Conservation (phyloP, 2,797 vertebrate species). For the Graptemys geographica region DNA sequence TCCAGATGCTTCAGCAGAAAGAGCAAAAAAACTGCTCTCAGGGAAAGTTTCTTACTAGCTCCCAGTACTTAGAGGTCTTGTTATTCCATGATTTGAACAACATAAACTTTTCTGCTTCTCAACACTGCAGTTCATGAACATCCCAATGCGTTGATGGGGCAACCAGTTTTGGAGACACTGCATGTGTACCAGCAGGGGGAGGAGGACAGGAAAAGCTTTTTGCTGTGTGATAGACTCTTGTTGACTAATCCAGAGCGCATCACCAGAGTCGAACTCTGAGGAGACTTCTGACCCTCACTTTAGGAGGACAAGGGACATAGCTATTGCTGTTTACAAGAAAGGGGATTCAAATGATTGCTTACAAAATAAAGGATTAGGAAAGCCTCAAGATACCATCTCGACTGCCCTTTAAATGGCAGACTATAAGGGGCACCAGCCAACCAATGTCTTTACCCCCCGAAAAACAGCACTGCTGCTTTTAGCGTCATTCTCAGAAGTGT, state of each 20-base stretch:
- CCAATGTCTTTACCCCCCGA: neutral
- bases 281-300: neutral
- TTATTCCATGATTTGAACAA: neutral
- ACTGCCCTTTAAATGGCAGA: neutral
- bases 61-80: neutral
- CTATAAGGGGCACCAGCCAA: neutral
- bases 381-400: neutral
- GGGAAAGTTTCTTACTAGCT: neutral
- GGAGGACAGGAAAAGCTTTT: neutral
- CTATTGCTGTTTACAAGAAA: neutral
- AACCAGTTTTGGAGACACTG: neutral
- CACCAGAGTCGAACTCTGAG: neutral
- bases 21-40: neutral
- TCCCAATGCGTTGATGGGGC: neutral
- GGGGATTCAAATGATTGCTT: neutral
- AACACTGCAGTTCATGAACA: neutral
- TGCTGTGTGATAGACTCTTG: neutral
- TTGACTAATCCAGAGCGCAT: neutral
- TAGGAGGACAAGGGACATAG: neutral
- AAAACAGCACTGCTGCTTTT: neutral
- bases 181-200: fast-evolving
- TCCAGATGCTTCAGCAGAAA: neutral
- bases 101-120: neutral
- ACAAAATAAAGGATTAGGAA: neutral
- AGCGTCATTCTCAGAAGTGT: neutral